Conservation (phyloP, 2,888 invertebrate species). For the Drosophila paranaensis region DNA sequence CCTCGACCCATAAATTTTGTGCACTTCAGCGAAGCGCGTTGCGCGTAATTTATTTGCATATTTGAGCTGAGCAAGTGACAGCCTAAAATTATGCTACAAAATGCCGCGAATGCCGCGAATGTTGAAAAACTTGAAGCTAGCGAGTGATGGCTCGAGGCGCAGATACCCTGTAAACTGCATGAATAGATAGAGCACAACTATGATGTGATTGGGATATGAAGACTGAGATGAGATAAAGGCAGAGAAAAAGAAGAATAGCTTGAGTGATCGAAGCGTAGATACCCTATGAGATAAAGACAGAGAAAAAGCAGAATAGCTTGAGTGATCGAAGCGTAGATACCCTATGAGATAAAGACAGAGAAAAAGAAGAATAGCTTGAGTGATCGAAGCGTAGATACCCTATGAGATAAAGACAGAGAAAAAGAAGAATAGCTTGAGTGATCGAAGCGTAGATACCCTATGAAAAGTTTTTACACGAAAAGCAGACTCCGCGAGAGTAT, state of each 20-base stretch:
- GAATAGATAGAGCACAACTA: not conserved
- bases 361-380: not conserved
- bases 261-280: not conserved
- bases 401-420: not conserved
- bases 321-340: not conserved
- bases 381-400: not conserved
- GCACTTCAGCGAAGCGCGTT: slow-evolving; percentile 52
- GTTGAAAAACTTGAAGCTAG: slow-evolving; percentile 8
- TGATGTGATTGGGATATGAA: not conserved
- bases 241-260: too few species aligned
- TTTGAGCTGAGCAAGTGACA: slow-evolving; percentile 62
- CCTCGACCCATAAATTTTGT: slow-evolving; percentile 47
- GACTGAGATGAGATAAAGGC: too few species aligned
- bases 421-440: not conserved
- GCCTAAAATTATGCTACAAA: slow-evolving; percentile 75
- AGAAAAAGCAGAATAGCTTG: too few species aligned
- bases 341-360: not conserved
- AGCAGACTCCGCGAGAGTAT: too few species aligned
- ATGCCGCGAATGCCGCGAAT: slow-evolving; percentile 67
- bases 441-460: not conserved
- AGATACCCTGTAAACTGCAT: slow-evolving; percentile 2
- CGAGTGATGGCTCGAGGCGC: not conserved
- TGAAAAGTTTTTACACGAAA: too few species aligned
- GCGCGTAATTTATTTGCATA: slow-evolving; percentile 73
- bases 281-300: not conserved